Base-by-base conservation (phyloP, 2,888 invertebrate species). In the Nymphalis urticae region DNA sequence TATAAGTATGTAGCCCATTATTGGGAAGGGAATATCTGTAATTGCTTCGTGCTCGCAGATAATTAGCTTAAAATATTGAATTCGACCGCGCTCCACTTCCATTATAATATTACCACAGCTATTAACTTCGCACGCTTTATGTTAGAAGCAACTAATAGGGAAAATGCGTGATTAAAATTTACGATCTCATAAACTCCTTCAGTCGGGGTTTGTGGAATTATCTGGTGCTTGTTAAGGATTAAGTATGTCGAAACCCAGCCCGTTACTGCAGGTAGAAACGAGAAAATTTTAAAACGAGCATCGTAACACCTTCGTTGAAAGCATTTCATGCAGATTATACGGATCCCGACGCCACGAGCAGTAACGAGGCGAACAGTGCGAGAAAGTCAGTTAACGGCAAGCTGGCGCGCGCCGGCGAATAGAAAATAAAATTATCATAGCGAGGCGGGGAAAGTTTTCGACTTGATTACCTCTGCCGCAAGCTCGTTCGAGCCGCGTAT, bases 351-450 rank as follows among this genome's bases (percentile, higher is more conserved):
- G 54, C 62, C 62, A 47, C 21, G 51, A 48, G 32, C 51, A 36
- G 58, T 61, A 64, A 64, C 64, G 64, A 64, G 66, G 56, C 21
- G 62, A 56, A 17, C 54, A 56, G 48, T 36, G 50, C 48, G 53
- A 17, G 54, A 48, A 36, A 48, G 48, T 48, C 56, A 62, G 62
- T 66, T 66, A 47, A 27, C 16, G 36, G 51, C 51, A 58, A 59
- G 58, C 58, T 36, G 50, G 42, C n/a, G 48, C 36, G 32, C 17
- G 50, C 19, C 48, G 60, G n/a, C 60, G 67, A 70, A 75, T 72
- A 67, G 74, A 70, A 75, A 71, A 75, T 73, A 73, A 71, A 71
- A 73, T 76, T 72, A 73, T 62, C 75, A 75, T 75, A 75, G 71
- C 67, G 61, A 69, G 60, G 59, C 62, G 66, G 24, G 51, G 59